Conservation (phyloP, 2,113 vertebrate species). For the Porphyrio hochstetteri region DNA sequence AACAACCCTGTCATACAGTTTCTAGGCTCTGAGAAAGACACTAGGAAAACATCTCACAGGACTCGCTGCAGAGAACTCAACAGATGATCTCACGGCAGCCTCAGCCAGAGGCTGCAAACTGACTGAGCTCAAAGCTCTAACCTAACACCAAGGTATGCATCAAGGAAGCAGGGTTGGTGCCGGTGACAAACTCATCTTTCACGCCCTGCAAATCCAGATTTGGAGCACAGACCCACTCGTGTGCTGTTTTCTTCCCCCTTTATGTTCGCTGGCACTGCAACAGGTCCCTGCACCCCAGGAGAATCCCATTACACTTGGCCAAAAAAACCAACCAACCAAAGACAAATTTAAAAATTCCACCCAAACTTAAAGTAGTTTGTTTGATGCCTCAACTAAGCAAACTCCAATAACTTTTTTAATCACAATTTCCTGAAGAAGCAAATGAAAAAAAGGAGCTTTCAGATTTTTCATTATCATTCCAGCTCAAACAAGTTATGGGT, state of each 20-base stretch:
- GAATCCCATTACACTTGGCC: neutral
- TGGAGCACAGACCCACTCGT: neutral
- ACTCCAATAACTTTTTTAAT: neutral
- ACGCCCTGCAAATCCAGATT: neutral
- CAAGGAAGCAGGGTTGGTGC: neutral
- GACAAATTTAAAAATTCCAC: neutral
- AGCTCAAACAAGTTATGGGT: neutral
- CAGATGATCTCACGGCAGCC: neutral
- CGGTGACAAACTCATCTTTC: neutral
- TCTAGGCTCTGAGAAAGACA: slow-evolving; percentile 36
- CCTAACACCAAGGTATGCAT: neutral
- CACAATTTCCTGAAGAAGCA: neutral
- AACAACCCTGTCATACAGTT: slow-evolving; percentile 18
- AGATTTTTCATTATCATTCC: neutral
- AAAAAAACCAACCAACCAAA: neutral
- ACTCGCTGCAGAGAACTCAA: neutral
- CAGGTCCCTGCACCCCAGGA: neutral
- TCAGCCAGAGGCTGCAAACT: neutral
- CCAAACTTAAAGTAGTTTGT: neutral
- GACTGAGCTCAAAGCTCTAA: neutral
- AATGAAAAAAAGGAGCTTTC: neutral
- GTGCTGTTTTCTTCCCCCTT: neutral
- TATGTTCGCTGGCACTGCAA: neutral
- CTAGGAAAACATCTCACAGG: slow-evolving; percentile 44
- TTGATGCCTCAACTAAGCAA: neutral